phyloP scores from a whole-genome alignment of 2,113 vertebrate genomes.

The Cephalopterus ornatus region DNA sequence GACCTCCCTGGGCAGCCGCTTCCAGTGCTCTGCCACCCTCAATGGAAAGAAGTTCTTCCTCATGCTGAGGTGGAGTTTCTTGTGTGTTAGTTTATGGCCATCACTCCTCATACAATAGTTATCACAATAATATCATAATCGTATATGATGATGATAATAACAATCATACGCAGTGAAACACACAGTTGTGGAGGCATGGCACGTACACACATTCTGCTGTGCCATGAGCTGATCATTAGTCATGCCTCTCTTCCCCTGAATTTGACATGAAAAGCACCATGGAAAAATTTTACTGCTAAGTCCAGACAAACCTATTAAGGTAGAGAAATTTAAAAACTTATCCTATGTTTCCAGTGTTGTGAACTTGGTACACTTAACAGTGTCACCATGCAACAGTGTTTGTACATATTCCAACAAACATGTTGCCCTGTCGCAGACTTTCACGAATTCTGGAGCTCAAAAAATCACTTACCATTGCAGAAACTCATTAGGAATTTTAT shows the following conservation, averaged over 20 bases:
- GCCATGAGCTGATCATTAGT: neutral
- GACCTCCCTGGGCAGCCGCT: neutral
- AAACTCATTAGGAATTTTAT: neutral
- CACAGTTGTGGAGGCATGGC: neutral
- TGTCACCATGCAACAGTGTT: neutral
- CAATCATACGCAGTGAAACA: neutral
- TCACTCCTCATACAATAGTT: neutral
- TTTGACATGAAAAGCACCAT: neutral
- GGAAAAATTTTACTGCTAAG: neutral
- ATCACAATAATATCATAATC: neutral
- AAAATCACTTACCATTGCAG: neutral
- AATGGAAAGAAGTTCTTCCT: neutral
- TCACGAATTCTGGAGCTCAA: neutral
- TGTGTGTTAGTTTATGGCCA: neutral
- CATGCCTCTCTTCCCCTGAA: neutral
- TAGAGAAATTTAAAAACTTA: neutral
- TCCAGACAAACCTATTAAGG: neutral
- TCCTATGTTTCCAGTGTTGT: neutral
- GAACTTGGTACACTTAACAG: neutral
- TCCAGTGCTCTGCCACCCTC: neutral
- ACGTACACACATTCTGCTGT: neutral
- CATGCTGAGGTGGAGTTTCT: neutral
- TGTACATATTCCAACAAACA: neutral
- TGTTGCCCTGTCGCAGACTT: neutral
- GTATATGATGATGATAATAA: neutral